Evolutionary conservation across 1,140 invertebrate genomes (phyloP), one percentile per base, ranked within the genome.

Genomic region (Drosophila ogumai): DNA sequence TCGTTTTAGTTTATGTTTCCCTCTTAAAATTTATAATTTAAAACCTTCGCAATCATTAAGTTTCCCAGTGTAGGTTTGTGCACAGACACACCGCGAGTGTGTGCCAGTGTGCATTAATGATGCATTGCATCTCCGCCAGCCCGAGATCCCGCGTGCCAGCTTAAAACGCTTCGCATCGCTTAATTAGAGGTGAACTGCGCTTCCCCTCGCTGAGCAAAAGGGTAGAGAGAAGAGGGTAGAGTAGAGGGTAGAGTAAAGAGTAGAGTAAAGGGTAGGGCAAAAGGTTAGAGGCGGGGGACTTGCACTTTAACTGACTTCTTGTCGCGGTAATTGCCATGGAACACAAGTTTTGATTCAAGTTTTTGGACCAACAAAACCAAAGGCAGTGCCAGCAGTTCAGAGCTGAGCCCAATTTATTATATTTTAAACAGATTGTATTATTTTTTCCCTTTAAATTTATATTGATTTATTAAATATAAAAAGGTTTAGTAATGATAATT

Each of bases 321-420:
- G 77, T 90, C 81, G 68, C 84, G 73, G 69, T 81, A 85, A 90
- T 88, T 90, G 73, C 67, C 55, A 63, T 56, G 52, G 54, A 56
- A 64, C 80, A 75, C 66, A 88, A 90, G 85, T 90, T 88, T 85
- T 81, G 85, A 90, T 73, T 84, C 81, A 88, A 88, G 85, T 88
- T 90, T 90, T 90, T 52, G 17, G 22, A 19, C 36, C 31, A 25
- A 25, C 57, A 59, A 56, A 56, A 31, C 22, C 15, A 2, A 10
- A 32, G 36, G 15, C 17, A 28, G 22, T 68, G 44, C 9, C 57
- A 55, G 34, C 32, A 19, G 31, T 4, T 13, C 25, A 82, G 76
- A 71, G 61, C 49, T 75, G 74, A 67, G 47, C 13, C 25, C 0
- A 25, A 6, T 13, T 19, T 6, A 8, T 31, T 1, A 7, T 15